A percentile compares a stretch with the other conserved stretches of the same genome.
phyloP scores from a whole-genome alignment of 2,888 invertebrate species.

The Dasysyrphus albostriatus region DNA sequence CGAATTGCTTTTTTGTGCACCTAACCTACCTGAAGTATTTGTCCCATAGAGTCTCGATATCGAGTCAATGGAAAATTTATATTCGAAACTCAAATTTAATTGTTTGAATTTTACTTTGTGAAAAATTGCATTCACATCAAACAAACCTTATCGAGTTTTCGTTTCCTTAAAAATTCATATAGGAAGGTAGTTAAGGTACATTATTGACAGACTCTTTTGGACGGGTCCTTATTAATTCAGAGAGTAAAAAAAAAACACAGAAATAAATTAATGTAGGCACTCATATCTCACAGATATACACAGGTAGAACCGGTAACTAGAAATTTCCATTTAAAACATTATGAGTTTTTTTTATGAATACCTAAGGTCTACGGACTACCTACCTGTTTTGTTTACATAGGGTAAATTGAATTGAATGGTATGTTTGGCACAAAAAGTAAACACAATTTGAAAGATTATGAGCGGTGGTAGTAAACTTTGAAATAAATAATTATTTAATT shows the following conservation, averaged over 20 bases:
- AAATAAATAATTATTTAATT: too few relatives aligned
- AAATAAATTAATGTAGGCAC: background rate
- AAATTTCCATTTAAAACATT: slow-evolving; percentile 55
- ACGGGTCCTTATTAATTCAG: slow-evolving; percentile 31
- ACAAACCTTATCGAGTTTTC: background rate
- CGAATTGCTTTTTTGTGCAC: background rate
- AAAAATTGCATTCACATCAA: slow-evolving; percentile 1
- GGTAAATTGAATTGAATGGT: background rate
- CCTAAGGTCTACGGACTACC: background rate
- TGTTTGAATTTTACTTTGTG: background rate
- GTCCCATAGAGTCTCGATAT: background rate
- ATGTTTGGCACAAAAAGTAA: background rate
- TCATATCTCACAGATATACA: slow-evolving; percentile 61
- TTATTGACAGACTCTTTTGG: slow-evolving; percentile 7
- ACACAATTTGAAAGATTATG: background rate
- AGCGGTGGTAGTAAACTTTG: too few relatives aligned
- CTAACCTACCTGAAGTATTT: background rate
- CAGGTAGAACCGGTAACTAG: slow-evolving; percentile 39
- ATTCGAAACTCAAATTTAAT: background rate
- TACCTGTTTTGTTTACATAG: background rate
- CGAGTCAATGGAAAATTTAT: background rate
- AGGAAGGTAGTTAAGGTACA: background rate
- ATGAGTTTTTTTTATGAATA: background rate
- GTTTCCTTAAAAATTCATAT: slow-evolving; percentile 6
- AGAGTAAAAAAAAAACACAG: background rate